Evolutionary conservation across 2,888 invertebrate species (phyloP), one percentile per base, ranked within the genome.

Genomic region (Harpagoxenus sublaevis): DNA sequence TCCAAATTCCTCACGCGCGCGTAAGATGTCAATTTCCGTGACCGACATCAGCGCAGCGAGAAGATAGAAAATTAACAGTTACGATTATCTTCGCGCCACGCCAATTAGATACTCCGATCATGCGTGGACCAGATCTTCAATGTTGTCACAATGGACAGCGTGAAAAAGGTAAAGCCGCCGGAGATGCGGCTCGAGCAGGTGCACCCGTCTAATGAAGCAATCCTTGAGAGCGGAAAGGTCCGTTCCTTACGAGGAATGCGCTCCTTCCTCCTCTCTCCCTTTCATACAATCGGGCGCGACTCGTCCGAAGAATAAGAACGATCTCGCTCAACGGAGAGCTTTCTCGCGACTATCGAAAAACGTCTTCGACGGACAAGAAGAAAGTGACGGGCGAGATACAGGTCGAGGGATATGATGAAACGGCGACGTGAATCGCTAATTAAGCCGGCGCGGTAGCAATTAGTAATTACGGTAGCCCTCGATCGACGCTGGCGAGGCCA

Each of bases 391-490:
- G 35, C 65, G 51, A 35, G 62, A 51, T n/a, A 10, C 62, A 48
- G 82, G 66, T 55, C 60, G 73, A 73, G 48, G 53, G 63, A 28
- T 84, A 75, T 85, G 88, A 90, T 89, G 86, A 85, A 84, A 79
- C 88, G 75, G 70, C 85, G 77, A 90, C 83, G 83, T 84, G 92
- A 92, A 93, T 93, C 90, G 90, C 91, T 94, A 94, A 94, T 94
- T 93, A 92, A 91, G 87, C 91, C 86, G 90, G 89, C 91, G 89
- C 91, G 55, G 88, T 87, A 92, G 93, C 94, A 94, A 94, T 94
- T 94, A 92, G 92, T 94, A 94, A 94, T 94, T 94, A 94, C 92
- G 89, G 92, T 91, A 92, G 92, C 85, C n/a, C 68, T 78, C 83
- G 89, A 71, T 83, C 86, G 73, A 65, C 75, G 81, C 85, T 79